Evolutionary conservation across 2,113 vertebrate genomes (phyloP).

Genomic region (Tretioscincus oriximinensis): DNA sequence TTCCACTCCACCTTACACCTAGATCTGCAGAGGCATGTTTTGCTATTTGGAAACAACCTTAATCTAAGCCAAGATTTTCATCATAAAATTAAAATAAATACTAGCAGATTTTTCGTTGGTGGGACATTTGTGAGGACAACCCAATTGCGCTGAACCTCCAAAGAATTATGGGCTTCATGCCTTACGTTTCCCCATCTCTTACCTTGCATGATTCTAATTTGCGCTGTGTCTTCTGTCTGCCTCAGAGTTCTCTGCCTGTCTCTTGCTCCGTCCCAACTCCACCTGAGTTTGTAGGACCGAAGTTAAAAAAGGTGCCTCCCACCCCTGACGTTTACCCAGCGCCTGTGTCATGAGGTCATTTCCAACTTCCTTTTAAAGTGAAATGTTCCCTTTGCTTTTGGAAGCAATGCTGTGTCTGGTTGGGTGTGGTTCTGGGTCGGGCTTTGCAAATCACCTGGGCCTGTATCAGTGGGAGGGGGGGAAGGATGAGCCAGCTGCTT

Average conservation of each 20-base stretch:
- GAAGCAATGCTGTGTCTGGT: conserved; percentile 28
- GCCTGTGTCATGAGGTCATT: conserved; percentile 22
- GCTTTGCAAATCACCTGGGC: conserved; percentile 31
- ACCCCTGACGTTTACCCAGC: neutral
- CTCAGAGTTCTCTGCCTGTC: neutral
- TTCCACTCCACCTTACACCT: neutral
- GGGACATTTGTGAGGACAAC: no score
- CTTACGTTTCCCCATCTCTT: neutral
- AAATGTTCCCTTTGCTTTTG: neutral
- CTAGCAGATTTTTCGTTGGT: no score
- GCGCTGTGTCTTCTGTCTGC: neutral
- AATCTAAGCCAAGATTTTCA: rapidly evolving
- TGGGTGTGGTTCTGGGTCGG: conserved; percentile 45
- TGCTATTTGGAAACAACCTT: rapidly evolving
- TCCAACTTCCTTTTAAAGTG: conserved; percentile 6
- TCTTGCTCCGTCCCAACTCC: neutral
- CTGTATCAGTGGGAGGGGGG: no score
- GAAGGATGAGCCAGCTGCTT: neutral
- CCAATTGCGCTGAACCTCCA: neutral
- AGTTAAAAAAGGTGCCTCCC: neutral
- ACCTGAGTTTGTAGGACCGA: rapidly evolving
- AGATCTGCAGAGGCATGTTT: rapidly evolving
- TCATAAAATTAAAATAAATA: neutral
- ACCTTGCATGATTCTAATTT: conserved; percentile 24
- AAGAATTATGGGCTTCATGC: no score